Conservation (phyloP, 2,113 vertebrate species). For the Furnarius figulus region DNA sequence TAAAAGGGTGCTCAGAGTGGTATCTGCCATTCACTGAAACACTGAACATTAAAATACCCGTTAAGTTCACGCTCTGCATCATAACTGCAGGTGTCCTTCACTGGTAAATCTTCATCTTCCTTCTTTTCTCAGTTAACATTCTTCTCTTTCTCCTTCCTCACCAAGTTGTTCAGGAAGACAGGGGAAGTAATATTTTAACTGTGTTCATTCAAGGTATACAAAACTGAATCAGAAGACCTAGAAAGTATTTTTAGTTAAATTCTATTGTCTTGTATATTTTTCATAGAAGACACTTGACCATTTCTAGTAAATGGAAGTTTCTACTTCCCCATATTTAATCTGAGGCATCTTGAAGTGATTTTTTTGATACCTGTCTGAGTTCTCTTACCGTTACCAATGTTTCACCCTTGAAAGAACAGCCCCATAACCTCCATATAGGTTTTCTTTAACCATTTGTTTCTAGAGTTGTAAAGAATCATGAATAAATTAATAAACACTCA, state of each 20-base stretch:
- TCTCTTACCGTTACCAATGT: background rate
- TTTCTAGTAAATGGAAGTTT: background rate
- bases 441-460: background rate
- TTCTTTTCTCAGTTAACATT: background rate
- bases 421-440: background rate
- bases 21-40: background rate
- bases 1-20: background rate
- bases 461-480: background rate
- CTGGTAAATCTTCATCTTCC: background rate
- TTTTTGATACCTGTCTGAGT: background rate
- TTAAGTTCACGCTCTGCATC: background rate
- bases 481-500: background rate
- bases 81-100: background rate
- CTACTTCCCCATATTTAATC: background rate
- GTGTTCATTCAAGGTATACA: background rate
- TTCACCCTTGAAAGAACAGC: background rate
- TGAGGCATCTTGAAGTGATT: background rate
- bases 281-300: background rate
- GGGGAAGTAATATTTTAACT: background rate
- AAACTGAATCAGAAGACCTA: background rate
- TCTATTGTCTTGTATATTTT: background rate
- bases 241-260: background rate
- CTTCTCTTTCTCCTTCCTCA: background rate
- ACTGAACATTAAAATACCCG: background rate
- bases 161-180: background rate